Evolutionary conservation across 2,888 invertebrate species (phyloP), one percentile per base, ranked within the genome.

Genomic region (Trachelus troglodyta): DNA sequence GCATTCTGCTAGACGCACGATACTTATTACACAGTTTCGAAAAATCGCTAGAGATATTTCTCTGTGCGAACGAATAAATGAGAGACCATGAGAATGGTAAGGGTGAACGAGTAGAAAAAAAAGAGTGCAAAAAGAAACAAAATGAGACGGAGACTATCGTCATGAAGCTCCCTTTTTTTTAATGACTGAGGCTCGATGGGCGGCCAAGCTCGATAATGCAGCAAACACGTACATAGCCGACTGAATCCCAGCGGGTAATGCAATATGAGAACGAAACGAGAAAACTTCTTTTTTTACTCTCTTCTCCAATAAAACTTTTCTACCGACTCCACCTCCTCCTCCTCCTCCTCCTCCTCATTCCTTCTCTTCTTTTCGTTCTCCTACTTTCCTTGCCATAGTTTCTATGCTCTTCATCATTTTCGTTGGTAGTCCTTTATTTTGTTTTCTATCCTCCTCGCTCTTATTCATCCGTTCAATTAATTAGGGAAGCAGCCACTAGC

Each of bases 1-100:
- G 80, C 83, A 83, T 83, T 82, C 79, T 79, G 56, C 1, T 15
- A 2, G 23, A 56, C 23, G 56, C 56, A 56, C 23, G 56, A 56
- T 23, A 9, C 56, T 56, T 56, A 56, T 56, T 56, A 56, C 23
- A 56, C 56, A 9, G 56, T 56, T 56, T 4, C 9, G 23, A 56
- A 56, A 56, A 23, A 56, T 56, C 23, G 56, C 56, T 23, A 9
- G 23, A 56, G 56, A 56, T 56, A 56, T 56, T 23, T 56, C 56
- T 23, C 23, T 0, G 23, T 9, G 56, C 56, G 9, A 56, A 6
- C 23, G 56, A 56, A 23, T 56, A 56, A 56, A 56, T 56, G 23
- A 56, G 56, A 23, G 56, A 23, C 56, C 23, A 56, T 56, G 56
- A 56, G 2, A 40, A 23, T 56, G 23, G 9, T 56, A 1, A 56